Percentiles rank a stretch among this genome's conserved stretches.
phyloP scores from a whole-genome alignment of 1,140 invertebrate species.

The Nebria ingens region DNA sequence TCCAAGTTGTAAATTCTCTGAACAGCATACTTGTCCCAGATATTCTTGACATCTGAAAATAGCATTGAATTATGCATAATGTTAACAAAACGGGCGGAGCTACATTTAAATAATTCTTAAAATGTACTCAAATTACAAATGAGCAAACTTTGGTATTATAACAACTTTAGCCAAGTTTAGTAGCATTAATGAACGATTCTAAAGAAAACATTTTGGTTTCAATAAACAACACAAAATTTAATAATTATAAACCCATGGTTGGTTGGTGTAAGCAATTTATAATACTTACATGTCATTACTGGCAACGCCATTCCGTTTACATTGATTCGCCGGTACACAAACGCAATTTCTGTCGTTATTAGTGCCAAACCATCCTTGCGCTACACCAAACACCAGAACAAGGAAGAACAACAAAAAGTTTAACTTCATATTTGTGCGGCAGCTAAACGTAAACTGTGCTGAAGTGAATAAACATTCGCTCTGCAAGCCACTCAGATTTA shows the following conservation, averaged over 20 bases:
- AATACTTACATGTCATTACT: constrained; percentile 1
- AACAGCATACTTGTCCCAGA: neutral
- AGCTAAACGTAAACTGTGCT: neutral
- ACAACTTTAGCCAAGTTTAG: too few relatives aligned
- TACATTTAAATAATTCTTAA: too few relatives aligned
- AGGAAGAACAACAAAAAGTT: neutral
- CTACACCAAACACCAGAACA: neutral
- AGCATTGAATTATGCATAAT: neutral
- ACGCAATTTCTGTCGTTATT: neutral
- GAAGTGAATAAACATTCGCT: neutral
- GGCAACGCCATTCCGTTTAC: neutral
- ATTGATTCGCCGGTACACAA: neutral
- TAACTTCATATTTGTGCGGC: neutral
- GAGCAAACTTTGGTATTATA: too few relatives aligned
- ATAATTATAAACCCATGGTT: too few relatives aligned
- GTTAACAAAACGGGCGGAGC: too few relatives aligned
- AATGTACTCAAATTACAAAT: too few relatives aligned
- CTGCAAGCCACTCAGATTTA: neutral
- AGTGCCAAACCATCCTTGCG: neutral
- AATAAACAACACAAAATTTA: too few relatives aligned
- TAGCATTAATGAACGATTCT: too few relatives aligned
- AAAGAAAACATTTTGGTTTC: too few relatives aligned
- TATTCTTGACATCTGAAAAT: constrained; percentile 4
- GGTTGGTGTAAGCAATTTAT: too few relatives aligned
- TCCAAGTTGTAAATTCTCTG: neutral